Evolutionary conservation across 2,888 invertebrate genomes (phyloP).

Genomic region (Amphimallon solstitiale): DNA sequence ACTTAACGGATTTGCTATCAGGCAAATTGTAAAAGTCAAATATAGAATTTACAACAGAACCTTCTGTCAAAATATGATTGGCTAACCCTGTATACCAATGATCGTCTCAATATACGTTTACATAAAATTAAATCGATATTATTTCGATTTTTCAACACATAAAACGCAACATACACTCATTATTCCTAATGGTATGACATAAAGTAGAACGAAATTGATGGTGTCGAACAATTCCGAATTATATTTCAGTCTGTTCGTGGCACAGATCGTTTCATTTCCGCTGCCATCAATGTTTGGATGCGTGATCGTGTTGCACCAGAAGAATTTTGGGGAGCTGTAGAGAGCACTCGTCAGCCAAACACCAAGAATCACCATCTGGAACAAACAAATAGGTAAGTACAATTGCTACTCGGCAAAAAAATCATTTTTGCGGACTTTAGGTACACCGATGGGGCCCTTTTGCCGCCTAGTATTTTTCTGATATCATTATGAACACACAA

Average conservation of each 20-base stretch:
- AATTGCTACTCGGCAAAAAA: too few species aligned
- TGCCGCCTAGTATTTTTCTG: too few species aligned
- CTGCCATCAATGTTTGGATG: slow-evolving; percentile 68
- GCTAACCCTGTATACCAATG: too few species aligned
- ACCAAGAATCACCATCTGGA: slow-evolving; percentile 77
- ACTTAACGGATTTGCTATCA: too few species aligned
- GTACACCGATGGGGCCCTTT: too few species aligned
- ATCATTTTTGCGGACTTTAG: too few species aligned
- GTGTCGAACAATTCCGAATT: slow-evolving; percentile 82
- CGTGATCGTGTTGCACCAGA: slow-evolving; percentile 82
- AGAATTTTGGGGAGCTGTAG: slow-evolving; percentile 85
- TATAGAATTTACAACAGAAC: too few species aligned
- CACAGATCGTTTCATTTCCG: slow-evolving; percentile 76
- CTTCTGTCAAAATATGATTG: too few species aligned
- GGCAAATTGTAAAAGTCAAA: too few species aligned
- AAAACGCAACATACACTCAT: slow-evolving; percentile 73
- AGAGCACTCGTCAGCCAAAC: slow-evolving; percentile 87
- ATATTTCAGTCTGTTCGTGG: slow-evolving; percentile 79
- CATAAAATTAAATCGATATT: too few species aligned
- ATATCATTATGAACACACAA: too few species aligned
- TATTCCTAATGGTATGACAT: slow-evolving; percentile 81
- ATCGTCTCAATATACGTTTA: too few species aligned
- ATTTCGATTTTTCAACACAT: not conserved
- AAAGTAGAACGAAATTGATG: slow-evolving; percentile 84
- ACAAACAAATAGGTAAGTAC: slow-evolving; percentile 44